These are phyloP conservation scores for Nycteola revayana DNA, from an alignment of 2,888 invertebrate genomes.

Conservation along the genomic window DNA sequence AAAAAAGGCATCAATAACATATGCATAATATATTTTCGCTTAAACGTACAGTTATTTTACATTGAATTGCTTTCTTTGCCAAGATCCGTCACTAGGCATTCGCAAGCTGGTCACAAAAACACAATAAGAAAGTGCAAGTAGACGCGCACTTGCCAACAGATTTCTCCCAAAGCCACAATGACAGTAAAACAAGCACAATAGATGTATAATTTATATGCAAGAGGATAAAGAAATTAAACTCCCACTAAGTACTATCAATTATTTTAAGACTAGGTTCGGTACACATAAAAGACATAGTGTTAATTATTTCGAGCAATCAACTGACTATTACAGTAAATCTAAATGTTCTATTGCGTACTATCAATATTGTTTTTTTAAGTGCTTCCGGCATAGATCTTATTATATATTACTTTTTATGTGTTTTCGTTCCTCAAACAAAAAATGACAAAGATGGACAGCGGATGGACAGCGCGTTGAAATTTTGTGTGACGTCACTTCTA, in stretches of 20 bases:
- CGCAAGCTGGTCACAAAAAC: constrained; percentile 16
- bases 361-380: no score
- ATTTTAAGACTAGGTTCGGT: background rate
- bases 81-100: constrained; percentile 23
- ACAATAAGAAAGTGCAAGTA: constrained; percentile 27
- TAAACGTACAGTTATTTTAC: constrained; percentile 11
- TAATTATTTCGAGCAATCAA: no score
- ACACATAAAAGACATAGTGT: no score
- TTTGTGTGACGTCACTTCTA: no score
- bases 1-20: no score
- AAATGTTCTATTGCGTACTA: no score
- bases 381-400: no score
- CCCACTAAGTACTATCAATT: constrained; percentile 16
- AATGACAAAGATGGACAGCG: no score
- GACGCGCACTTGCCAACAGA: constrained; percentile 11
- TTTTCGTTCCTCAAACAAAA: no score
- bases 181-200: constrained; percentile 28
- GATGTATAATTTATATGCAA: constrained; percentile 22
- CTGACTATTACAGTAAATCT: no score
- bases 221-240: constrained; percentile 28
- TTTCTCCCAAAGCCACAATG: constrained; percentile 23
- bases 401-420: no score
- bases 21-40: background rate
- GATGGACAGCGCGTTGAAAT: no score
- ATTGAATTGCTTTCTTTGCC: constrained; percentile 24